These are phyloP conservation scores for Mellivora capensis DNA, from an alignment of 2,113 vertebrate species.

Conservation along the genomic window DNA sequence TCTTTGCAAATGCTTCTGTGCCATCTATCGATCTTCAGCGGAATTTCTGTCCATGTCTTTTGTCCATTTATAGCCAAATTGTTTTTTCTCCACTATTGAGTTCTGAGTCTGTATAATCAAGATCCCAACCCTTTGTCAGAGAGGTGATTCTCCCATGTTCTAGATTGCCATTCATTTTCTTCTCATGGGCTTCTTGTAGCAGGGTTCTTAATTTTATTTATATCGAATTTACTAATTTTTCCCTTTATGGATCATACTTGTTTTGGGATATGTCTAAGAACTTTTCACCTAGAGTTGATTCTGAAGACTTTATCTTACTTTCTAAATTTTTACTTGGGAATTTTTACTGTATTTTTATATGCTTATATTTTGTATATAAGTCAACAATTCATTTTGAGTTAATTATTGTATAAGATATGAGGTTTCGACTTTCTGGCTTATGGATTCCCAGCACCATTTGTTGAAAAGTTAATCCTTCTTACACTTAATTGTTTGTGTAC, in stretches of 20 bases:
- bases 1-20: background rate
- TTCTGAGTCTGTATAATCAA: background rate
- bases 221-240: background rate
- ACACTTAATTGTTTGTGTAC: background rate
- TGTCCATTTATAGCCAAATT: background rate
- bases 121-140: background rate
- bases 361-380: background rate
- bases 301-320: background rate
- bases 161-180: background rate
- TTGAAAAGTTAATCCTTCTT: background rate
- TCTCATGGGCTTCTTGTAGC: background rate
- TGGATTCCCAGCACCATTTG: background rate
- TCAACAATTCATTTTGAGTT: background rate
- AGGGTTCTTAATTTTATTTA: background rate
- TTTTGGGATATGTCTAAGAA: background rate
- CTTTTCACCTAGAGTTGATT: background rate
- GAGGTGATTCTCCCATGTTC: background rate
- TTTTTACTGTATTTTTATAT: background rate
- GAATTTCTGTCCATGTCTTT: background rate
- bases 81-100: background rate
- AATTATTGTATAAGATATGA: background rate
- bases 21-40: background rate
- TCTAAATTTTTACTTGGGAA: background rate
- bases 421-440: background rate
- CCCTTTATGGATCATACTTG: background rate